Evolutionary conservation across 1,140 invertebrate species (phyloP).

Genomic region (Vanessa atalanta): DNA sequence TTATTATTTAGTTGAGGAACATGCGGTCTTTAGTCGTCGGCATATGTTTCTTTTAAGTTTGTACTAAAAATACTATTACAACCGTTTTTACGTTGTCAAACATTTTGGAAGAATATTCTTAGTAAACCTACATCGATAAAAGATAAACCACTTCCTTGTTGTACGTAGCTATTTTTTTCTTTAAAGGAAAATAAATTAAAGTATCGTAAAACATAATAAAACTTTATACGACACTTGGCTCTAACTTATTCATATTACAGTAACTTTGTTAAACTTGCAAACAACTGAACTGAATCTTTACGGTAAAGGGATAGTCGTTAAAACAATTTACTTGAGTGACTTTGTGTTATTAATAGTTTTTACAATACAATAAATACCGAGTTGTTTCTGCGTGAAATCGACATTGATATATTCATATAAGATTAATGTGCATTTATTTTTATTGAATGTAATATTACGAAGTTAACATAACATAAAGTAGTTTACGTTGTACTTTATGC

Average conservation of each 20-base stretch:
- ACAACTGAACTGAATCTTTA: constrained; percentile 4
- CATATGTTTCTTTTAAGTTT: too few species aligned
- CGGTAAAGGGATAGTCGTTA: constrained; percentile 1
- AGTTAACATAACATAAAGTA: too few species aligned
- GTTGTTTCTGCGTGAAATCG: neutral
- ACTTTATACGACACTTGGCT: neutral
- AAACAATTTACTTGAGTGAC: constrained; percentile 3
- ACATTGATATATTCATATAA: neutral
- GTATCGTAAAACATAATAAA: neutral
- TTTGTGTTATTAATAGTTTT: constrained; percentile 2
- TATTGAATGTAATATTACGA: neutral
- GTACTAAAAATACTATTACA: too few species aligned
- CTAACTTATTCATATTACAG: neutral
- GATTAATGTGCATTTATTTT: neutral
- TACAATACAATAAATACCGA: constrained; percentile 3
- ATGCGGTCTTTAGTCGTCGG: too few species aligned
- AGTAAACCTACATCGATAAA: too few species aligned
- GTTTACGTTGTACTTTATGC: too few species aligned
- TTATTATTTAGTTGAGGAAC: too few species aligned
- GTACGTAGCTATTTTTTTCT: neutral
- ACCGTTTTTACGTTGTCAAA: too few species aligned
- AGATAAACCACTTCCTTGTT: too few species aligned
- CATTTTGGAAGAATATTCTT: too few species aligned
- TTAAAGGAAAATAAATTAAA: neutral
- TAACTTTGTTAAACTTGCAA: neutral